These are phyloP conservation scores for Byasa hedistus DNA, from an alignment of 2,888 invertebrate species.

Conservation along the genomic window DNA sequence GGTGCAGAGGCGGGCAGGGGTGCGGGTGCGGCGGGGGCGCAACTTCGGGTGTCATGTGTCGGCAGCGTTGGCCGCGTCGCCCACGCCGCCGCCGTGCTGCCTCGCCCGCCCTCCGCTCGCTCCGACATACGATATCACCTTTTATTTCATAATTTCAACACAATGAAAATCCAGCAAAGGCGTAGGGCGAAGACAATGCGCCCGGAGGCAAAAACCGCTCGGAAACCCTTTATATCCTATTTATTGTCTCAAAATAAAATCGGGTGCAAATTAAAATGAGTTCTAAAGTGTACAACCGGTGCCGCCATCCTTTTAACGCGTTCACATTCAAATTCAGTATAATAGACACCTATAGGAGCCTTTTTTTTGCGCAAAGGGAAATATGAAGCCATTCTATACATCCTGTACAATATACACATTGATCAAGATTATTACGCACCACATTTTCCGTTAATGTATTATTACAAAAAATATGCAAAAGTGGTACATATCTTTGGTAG, in stretches of 20 bases:
- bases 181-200: conserved; percentile 78
- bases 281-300: conserved; percentile 55
- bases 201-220: conserved; percentile 76
- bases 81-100: conserved; percentile 48
- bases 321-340: conserved; percentile 45
- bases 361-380: conserved; percentile 30
- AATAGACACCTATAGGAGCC: conserved; percentile 34
- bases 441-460: background rate
- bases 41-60: conserved; percentile 53
- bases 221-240: conserved; percentile 76
- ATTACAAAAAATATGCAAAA: background rate
- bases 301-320: conserved; percentile 47
- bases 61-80: conserved; percentile 40
- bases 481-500: background rate
- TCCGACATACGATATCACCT: conserved; percentile 76
- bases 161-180: conserved; percentile 70
- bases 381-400: conserved; percentile 26
- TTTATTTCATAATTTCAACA: conserved; percentile 77
- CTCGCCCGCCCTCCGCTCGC: conserved; percentile 50
- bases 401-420: conserved; percentile 15
- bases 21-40: conserved; percentile 37
- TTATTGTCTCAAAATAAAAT: conserved; percentile 79
- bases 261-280: conserved; percentile 79
- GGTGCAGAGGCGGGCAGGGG: conserved; percentile 42
- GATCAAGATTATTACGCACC: conserved; percentile 13